Percentiles rank a stretch among this genome's conserved stretches.
phyloP scores from a whole-genome alignment of 2,797 vertebrate species.

The Neomorphus geoffroyi region DNA sequence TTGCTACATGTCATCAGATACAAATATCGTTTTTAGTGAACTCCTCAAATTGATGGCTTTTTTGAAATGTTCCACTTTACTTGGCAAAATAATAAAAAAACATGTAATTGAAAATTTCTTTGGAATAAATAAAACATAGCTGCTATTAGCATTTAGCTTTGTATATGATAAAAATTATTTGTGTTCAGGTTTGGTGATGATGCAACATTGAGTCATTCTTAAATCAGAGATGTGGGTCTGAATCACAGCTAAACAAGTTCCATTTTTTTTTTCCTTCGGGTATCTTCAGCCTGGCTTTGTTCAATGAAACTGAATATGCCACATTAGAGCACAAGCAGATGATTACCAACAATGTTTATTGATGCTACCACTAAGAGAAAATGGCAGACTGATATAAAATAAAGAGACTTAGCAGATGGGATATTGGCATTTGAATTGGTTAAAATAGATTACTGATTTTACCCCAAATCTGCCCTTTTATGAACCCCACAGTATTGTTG shows the following conservation, averaged over 20 bases:
- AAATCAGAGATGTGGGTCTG: slow-evolving; percentile 29
- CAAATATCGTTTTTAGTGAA: slow-evolving; percentile 1
- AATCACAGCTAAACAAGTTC: slow-evolving; percentile 56
- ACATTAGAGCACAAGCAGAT: slow-evolving; percentile 78
- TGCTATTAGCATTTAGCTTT: slow-evolving; percentile 22
- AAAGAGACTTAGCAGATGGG: slow-evolving; percentile 80
- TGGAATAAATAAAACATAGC: slow-evolving; percentile 11
- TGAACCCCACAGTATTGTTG: slow-evolving; percentile 3
- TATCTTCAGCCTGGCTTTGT: slow-evolving; percentile 71
- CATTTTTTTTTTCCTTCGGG: background rate
- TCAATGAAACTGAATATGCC: slow-evolving; percentile 71
- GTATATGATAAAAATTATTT: background rate
- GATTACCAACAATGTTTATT: slow-evolving; percentile 82
- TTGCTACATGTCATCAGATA: background rate
- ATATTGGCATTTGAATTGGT: slow-evolving; percentile 82
- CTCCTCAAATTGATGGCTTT: background rate
- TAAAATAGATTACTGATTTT: slow-evolving; percentile 77
- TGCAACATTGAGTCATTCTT: slow-evolving; percentile 42
- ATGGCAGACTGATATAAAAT: slow-evolving; percentile 83
- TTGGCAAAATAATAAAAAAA: background rate
- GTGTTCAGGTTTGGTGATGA: slow-evolving; percentile 41
- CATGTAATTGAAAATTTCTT: background rate
- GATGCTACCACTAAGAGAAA: slow-evolving; percentile 81
- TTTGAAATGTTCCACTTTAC: background rate
- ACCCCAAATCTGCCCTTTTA: slow-evolving; percentile 72